Evolutionary conservation across 2,113 vertebrate genomes (phyloP).

Genomic region (Trachemys scripta): DNA sequence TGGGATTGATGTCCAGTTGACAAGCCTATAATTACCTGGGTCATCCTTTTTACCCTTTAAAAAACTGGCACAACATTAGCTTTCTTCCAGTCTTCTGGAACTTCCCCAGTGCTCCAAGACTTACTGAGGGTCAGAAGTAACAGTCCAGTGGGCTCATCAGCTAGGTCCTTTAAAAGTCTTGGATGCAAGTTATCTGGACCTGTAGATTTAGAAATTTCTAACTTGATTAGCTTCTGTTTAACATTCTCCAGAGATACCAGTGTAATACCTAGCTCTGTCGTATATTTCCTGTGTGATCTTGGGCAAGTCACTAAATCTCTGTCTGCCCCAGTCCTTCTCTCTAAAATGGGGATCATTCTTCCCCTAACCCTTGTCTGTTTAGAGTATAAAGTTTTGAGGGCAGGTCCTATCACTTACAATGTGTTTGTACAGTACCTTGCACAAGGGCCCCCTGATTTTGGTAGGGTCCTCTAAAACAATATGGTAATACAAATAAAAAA

Average conservation of each 20-base stretch:
- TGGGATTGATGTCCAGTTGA: not conserved
- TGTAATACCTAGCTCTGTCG: slow-evolving; percentile 64
- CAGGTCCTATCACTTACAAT: not conserved
- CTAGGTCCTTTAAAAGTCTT: not conserved
- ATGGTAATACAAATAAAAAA: slow-evolving; percentile 53
- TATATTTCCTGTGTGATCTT: slow-evolving; percentile 72
- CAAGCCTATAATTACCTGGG: not conserved
- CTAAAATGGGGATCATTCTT: slow-evolving; percentile 48
- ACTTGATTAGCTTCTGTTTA: not conserved
- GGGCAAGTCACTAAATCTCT: slow-evolving; percentile 62
- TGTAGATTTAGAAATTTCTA: not conserved
- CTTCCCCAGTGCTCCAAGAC: not conserved
- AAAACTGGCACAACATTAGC: not conserved
- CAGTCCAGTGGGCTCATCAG: not conserved
- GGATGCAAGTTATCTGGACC: not conserved
- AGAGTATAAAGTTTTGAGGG: not conserved
- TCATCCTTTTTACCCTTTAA: not conserved
- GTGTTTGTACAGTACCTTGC: not conserved
- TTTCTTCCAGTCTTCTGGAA: not conserved
- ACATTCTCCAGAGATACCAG: not conserved
- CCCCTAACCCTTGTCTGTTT: not conserved
- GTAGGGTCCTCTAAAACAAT: slow-evolving; percentile 31
- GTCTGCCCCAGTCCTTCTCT: slow-evolving; percentile 55
- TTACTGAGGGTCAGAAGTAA: not conserved
- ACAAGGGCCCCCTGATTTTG: slow-evolving; percentile 5